Base-by-base conservation (phyloP, 2,113 vertebrate genomes). In the Nannobrachium achirus region DNA sequence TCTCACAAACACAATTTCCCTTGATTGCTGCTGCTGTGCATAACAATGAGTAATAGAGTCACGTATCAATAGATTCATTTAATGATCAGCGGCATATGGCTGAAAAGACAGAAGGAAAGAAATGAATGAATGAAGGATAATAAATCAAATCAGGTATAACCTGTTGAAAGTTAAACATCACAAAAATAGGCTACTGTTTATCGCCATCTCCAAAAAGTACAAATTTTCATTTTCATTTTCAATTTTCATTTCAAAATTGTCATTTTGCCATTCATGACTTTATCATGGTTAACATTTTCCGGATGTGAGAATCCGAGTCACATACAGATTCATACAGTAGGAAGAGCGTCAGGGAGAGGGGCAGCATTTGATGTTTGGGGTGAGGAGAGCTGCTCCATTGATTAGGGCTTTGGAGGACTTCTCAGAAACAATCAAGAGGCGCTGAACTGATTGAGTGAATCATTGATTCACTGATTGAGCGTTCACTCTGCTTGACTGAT, bases 371-470 rank as follows among this genome's bases (percentile, higher is more conserved):
- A 11, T 57, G 69, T 73, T 61, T 33, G 25, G 14, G 20, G 66
- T 13, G 6, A 18, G 58, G 50, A 50, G 42, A 41, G 56, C 15
- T 58, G 10, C 7, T 8, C 42, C 50, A 76, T 78, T 60, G 70
- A 83, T 78, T 66, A 33, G 10, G 50, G 45, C 67, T 71, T 71
- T 33, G 49, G n/a, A 49, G 1, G 62, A 71, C 70, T 66, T 71
- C 52, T 65, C 58, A 68, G 56, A 78, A 9, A 63, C 81, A 82
- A 74, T 84, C 75, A 71, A 57, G 75, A 81, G 66, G 71, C 69
- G 66, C 16, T 78, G 76, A 75, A 76, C 40, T 66, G 51, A 82
- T 73, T 67, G 70, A 71, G 55, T 68, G 15, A 19, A 59, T 71
- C 72, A 82, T 79, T 82, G 68, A 69, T 75, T 74, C 44, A 53